Evolutionary conservation across 2,113 vertebrate species (phyloP).

Genomic region (Aspiorhynchus laticeps): DNA sequence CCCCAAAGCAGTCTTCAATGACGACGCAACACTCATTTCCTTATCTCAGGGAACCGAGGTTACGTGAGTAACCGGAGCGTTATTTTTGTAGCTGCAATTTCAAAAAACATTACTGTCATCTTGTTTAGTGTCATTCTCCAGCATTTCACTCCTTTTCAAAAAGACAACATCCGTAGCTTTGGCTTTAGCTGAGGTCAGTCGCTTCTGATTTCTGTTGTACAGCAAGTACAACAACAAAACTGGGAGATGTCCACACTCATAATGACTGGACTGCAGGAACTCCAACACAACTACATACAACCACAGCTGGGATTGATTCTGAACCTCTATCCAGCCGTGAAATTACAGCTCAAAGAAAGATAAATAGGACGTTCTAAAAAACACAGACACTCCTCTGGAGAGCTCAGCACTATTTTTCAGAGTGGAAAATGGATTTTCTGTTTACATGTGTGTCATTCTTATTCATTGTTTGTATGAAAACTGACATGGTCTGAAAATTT

Average conservation of each 20-base stretch:
- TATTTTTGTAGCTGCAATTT: no score
- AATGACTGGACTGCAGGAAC: not conserved
- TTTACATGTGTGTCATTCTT: not conserved
- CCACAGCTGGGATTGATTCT: constrained; percentile 10
- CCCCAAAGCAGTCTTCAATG: no score
- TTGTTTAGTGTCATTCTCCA: not conserved
- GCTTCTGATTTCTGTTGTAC: not conserved
- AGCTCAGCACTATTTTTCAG: constrained; percentile 34
- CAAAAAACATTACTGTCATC: no score
- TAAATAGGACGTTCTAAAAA: not conserved
- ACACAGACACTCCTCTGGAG: not conserved
- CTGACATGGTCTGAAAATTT: not conserved
- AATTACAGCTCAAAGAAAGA: constrained; percentile 43
- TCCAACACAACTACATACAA: constrained; percentile 11
- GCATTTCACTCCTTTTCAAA: not conserved
- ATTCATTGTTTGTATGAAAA: not conserved
- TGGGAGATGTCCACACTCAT: not conserved
- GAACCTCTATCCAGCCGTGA: constrained; percentile 38
- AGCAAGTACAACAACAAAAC: not conserved
- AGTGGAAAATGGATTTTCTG: constrained; percentile 3
- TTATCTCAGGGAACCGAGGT: no score
- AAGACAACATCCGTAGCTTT: not conserved
- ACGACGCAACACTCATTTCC: no score
- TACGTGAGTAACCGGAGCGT: no score
- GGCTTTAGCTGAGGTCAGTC: not conserved